Percentiles rank a stretch among this genome's conserved stretches.
Conservation (phyloP, 92 coral and sea anemone species). For the Parazoanthus swiftii region DNA sequence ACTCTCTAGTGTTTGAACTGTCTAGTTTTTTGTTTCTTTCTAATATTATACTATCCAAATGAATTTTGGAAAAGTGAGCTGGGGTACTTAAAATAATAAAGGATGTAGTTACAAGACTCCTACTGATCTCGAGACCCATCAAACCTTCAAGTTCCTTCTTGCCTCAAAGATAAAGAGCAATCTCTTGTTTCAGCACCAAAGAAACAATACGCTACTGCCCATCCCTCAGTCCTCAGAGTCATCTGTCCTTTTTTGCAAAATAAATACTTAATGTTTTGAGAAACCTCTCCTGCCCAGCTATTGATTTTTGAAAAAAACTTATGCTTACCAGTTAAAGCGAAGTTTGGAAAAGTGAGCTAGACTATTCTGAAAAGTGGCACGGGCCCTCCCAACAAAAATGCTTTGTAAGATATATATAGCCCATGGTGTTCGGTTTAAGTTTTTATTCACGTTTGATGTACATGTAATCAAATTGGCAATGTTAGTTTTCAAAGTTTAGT, state of each 20-base stretch:
- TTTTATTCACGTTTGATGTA: too few species aligned
- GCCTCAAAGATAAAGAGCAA: not conserved
- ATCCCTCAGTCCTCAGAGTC: conserved; percentile 2
- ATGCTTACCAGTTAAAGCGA: conserved; percentile 6
- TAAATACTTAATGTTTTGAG: conserved; percentile 4
- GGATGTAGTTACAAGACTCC: too few species aligned
- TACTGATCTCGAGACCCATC: too few species aligned
- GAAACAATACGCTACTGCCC: conserved; percentile 8
- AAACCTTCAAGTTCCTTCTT: too few species aligned
- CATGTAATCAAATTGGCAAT: not conserved
- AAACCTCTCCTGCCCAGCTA: conserved; percentile 8
- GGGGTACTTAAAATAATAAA: too few species aligned
- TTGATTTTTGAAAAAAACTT: not conserved
- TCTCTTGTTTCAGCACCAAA: conserved; percentile 6
- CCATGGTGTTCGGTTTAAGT: not conserved
- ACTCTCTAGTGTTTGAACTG: too few species aligned
- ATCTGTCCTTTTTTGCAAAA: conserved; percentile 5
- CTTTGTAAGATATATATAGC: conserved; percentile 11
- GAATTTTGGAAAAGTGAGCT: too few species aligned
- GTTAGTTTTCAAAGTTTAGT: conserved; percentile 1
- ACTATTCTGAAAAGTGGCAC: conserved; percentile 6
- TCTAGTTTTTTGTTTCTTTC: too few species aligned
- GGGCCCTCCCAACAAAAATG: conserved; percentile 12
- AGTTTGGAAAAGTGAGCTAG: conserved; percentile 6
- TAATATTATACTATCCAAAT: too few species aligned